phyloP scores from a whole-genome alignment of 2,797 vertebrate genomes.

The Enteromius viviparus region DNA sequence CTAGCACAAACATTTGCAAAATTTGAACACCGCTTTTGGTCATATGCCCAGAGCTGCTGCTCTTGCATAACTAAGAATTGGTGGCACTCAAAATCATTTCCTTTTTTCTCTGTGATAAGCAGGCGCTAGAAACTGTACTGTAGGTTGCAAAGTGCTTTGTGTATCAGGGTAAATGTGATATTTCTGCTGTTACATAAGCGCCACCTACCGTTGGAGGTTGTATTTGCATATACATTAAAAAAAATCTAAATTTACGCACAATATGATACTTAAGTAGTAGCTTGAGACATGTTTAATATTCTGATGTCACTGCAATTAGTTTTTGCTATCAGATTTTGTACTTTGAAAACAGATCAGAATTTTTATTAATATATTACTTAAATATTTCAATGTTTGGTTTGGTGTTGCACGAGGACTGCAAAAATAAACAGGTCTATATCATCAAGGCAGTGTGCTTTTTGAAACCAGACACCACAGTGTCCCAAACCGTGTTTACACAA shows the following conservation, averaged over 20 bases:
- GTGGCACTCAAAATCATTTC: neutral
- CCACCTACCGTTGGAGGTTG: neutral
- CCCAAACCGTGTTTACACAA: constrained; percentile 29
- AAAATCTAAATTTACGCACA: neutral
- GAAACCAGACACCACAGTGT: constrained; percentile 43
- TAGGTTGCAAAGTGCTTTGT: neutral
- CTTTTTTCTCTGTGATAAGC: neutral
- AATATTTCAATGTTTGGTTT: constrained; percentile 15
- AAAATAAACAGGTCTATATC: constrained; percentile 22
- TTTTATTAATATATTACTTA: neutral
- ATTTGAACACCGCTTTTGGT: neutral
- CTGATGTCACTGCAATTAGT: neutral
- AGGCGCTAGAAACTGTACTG: neutral
- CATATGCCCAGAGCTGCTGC: neutral
- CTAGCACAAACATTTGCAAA: too few species aligned
- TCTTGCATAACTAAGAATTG: neutral
- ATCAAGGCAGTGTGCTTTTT: neutral
- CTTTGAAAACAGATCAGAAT: neutral
- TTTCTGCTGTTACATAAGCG: neutral
- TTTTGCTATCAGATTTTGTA: neutral
- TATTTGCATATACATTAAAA: neutral
- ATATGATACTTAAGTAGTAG: neutral
- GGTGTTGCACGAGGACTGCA: neutral
- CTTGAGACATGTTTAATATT: neutral
- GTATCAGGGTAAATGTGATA: neutral